Conservation (phyloP, 2,113 vertebrate genomes). For the Stigmatopora nigra region DNA sequence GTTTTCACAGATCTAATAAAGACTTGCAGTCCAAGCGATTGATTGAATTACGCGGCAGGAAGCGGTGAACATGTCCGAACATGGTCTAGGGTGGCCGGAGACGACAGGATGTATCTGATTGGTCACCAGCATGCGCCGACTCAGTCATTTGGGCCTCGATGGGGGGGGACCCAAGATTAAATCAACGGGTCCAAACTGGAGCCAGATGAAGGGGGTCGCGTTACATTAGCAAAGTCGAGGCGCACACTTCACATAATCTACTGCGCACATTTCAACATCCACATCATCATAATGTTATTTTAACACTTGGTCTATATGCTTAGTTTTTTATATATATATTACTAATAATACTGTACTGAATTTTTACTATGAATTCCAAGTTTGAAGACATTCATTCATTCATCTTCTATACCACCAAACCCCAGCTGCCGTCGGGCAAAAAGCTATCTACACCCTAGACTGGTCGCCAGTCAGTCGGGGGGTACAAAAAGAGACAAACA, state of each 20-base stretch:
- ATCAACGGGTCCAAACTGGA: slow-evolving; percentile 54
- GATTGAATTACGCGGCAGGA: slow-evolving; percentile 63
- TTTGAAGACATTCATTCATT: no score
- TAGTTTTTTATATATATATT: no score
- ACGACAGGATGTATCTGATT: slow-evolving; percentile 38
- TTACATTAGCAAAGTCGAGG: slow-evolving; percentile 45
- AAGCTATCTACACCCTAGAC: no score
- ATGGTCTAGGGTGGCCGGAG: slow-evolving; percentile 43
- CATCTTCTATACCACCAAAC: no score
- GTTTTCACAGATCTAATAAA: slow-evolving; percentile 55
- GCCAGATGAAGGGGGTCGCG: slow-evolving; percentile 56
- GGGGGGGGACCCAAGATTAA: slow-evolving; percentile 44
- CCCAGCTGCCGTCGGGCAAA: no score
- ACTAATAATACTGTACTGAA: no score
- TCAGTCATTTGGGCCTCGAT: slow-evolving; percentile 22
- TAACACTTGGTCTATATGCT: no score
- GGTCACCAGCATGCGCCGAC: slow-evolving; percentile 17
- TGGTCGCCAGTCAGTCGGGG: no score
- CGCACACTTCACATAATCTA: not conserved
- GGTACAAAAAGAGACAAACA: no score
- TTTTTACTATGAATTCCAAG: no score
- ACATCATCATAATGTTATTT: not conserved
- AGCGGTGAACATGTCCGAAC: slow-evolving; percentile 55
- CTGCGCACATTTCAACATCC: not conserved
- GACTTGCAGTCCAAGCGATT: slow-evolving; percentile 36